Percentiles rank a stretch among this genome's conserved stretches.
phyloP scores from a whole-genome alignment of 2,113 vertebrate species.

The Carassius auratus region DNA sequence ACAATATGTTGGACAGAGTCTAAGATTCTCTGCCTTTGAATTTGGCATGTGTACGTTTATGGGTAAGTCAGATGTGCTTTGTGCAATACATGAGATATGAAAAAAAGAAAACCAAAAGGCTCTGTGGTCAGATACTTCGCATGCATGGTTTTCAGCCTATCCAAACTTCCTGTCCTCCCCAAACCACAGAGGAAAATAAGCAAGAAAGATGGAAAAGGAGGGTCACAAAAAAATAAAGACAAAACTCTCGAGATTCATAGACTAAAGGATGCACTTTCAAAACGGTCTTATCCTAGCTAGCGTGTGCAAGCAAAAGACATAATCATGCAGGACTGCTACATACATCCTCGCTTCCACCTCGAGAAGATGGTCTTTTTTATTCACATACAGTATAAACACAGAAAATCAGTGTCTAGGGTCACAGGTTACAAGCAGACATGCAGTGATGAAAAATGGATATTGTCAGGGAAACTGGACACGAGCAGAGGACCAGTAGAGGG shows the following conservation, averaged over 20 bases:
- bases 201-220: background rate
- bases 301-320: background rate
- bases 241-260: too few species aligned
- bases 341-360: background rate
- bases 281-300: background rate
- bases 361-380: background rate
- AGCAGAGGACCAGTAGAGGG: slow-evolving; percentile 63
- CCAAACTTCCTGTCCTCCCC: background rate
- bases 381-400: background rate
- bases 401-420: background rate
- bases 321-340: background rate
- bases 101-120: background rate
- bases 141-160: background rate
- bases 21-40: background rate
- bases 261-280: too few species aligned
- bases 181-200: background rate
- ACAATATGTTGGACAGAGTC: background rate
- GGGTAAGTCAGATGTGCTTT: background rate
- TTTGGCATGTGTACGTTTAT: background rate
- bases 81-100: background rate
- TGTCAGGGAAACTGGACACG: slow-evolving; percentile 65
- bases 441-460: slow-evolving; percentile 39
- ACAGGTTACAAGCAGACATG: slow-evolving; percentile 8
- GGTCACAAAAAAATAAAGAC: background rate
- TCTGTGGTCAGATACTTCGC: slow-evolving; percentile 9